Evolutionary conservation across 2,113 vertebrate genomes (phyloP).

Genomic region (Chloebia gouldiae): DNA sequence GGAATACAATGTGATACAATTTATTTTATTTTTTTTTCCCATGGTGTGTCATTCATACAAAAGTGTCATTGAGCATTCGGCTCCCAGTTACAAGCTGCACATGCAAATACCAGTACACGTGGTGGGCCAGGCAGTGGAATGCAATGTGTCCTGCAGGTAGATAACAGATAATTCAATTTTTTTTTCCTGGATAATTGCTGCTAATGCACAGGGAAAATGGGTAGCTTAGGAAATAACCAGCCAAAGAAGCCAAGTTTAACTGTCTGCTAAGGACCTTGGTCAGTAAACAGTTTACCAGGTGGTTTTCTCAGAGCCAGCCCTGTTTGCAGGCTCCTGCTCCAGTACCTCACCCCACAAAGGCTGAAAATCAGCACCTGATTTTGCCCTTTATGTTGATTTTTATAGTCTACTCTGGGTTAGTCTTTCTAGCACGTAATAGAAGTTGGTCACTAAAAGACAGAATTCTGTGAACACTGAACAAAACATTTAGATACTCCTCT

Average conservation of each 20-base stretch:
- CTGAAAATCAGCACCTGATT: neutral
- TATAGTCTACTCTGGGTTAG: fast-evolving
- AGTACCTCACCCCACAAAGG: neutral
- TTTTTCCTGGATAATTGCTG: neutral
- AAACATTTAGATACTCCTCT: neutral
- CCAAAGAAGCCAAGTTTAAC: neutral
- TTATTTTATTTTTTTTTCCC: neutral
- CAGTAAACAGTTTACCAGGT: neutral
- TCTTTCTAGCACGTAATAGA: neutral
- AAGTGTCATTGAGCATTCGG: slow-evolving; percentile 27
- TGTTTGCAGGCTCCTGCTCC: neutral
- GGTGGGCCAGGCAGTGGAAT: neutral
- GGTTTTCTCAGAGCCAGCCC: neutral
- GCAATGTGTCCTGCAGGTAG: neutral
- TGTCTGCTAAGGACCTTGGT: neutral
- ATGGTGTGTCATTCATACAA: slow-evolving; percentile 47
- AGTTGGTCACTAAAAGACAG: neutral
- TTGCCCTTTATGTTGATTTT: neutral
- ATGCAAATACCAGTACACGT: neutral
- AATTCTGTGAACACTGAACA: neutral
- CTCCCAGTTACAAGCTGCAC: neutral
- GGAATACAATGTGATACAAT: slow-evolving; percentile 51
- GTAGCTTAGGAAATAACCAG: neutral
- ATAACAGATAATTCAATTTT: fast-evolving
- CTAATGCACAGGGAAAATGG: neutral